These are phyloP conservation scores for Epinotia nisella DNA, from an alignment of 2,888 invertebrate species.

Conservation along the genomic window DNA sequence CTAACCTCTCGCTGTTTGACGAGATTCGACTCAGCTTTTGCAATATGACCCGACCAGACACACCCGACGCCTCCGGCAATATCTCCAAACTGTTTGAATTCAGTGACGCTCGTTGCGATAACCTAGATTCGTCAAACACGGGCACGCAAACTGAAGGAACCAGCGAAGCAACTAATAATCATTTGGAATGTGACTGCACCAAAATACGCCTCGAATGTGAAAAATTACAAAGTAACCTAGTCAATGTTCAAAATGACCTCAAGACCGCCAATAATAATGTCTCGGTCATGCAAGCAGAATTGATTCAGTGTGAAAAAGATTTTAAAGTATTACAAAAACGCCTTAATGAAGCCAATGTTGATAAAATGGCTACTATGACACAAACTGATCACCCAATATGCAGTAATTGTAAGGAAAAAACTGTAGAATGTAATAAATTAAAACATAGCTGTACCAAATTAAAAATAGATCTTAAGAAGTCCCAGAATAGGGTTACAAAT, in stretches of 20 bases:
- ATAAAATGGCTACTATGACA: slow-evolving; percentile 6
- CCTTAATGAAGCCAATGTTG: slow-evolving; percentile 10
- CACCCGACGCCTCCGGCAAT: slow-evolving; percentile 65
- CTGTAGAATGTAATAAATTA: slow-evolving; percentile 9
- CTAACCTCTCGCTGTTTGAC: slow-evolving; percentile 76
- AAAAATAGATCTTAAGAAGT: slow-evolving; percentile 21
- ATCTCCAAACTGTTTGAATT: slow-evolving; percentile 58
- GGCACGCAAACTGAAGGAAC: slow-evolving; percentile 59
- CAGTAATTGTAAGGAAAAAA: slow-evolving; percentile 28
- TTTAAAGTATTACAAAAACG: slow-evolving; percentile 21
- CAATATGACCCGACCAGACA: slow-evolving; percentile 60
- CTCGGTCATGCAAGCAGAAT: slow-evolving; percentile 15
- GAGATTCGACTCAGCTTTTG: slow-evolving; percentile 75
- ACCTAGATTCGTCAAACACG: slow-evolving; percentile 48
- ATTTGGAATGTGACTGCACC: slow-evolving; percentile 28
- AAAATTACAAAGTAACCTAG: slow-evolving; percentile 14
- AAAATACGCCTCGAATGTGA: slow-evolving; percentile 24
- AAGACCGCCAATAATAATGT: slow-evolving; percentile 29
- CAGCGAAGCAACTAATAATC: slow-evolving; percentile 39
- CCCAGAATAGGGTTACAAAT: background rate
- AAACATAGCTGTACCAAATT: slow-evolving; percentile 2
- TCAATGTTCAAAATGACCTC: slow-evolving; percentile 12
- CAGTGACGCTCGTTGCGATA: slow-evolving; percentile 53
- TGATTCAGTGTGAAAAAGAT: slow-evolving; percentile 28
- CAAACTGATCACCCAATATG: slow-evolving; percentile 31